These are phyloP conservation scores for Torymus auratus DNA, from an alignment of 2,888 invertebrate genomes.

Conservation along the genomic window DNA sequence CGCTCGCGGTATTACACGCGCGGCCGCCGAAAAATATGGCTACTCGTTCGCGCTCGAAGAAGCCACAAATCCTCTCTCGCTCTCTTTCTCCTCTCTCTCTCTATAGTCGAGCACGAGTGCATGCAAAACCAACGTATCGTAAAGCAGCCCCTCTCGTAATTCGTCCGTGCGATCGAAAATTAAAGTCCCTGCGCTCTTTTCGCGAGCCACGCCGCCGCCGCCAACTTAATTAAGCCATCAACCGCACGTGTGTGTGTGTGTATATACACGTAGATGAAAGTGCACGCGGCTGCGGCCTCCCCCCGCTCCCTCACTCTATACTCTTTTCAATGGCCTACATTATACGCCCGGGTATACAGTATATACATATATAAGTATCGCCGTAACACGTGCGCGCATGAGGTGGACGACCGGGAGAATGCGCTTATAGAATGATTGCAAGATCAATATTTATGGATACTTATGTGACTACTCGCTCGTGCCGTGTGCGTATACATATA, in stretches of 20 bases:
- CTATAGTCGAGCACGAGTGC: neutral
- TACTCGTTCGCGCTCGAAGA: too few species aligned
- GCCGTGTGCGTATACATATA: too few species aligned
- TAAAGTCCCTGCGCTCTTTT: slow-evolving; percentile 9
- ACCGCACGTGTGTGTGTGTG: neutral
- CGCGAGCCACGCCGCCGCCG: neutral
- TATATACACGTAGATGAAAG: slow-evolving; percentile 29
- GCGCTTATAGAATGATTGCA: slow-evolving; percentile 49
- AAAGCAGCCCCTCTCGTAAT: slow-evolving; percentile 9
- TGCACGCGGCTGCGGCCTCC: neutral
- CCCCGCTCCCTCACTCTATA: neutral
- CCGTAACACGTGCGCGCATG: slow-evolving; percentile 17
- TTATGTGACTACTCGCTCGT: neutral
- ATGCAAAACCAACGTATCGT: neutral
- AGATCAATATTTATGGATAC: slow-evolving; percentile 48
- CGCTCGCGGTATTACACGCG: too few species aligned
- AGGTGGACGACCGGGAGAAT: slow-evolving; percentile 26
- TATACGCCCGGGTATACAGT: neutral
- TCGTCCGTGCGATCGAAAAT: slow-evolving; percentile 20
- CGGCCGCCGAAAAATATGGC: too few species aligned
- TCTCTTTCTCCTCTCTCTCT: too few species aligned
- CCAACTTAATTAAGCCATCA: slow-evolving; percentile 47
- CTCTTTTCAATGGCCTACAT: slow-evolving; percentile 49
- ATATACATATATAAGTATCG: slow-evolving; percentile 5
- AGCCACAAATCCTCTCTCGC: too few species aligned